These are phyloP conservation scores for Cisticola juncidis DNA, from an alignment of 2,113 vertebrate species.

Conservation along the genomic window DNA sequence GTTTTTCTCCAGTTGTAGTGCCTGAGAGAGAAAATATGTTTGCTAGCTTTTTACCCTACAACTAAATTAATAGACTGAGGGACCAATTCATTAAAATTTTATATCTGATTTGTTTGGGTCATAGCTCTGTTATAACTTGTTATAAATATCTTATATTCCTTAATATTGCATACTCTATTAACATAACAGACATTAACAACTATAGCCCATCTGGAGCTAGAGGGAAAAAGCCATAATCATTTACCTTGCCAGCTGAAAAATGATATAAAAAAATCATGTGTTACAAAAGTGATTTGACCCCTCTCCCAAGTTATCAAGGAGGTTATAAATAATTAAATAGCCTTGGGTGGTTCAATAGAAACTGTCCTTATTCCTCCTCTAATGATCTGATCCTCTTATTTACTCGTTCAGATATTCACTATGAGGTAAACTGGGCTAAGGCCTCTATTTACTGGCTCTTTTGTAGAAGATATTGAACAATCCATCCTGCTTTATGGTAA, in stretches of 20 bases:
- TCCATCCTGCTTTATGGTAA: background rate
- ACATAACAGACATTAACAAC: conserved; percentile 51
- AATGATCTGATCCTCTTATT: background rate
- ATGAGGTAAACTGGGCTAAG: background rate
- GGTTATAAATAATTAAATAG: conserved; percentile 59
- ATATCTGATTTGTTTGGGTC: conserved; percentile 53
- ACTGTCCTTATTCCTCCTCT: background rate
- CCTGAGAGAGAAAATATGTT: conserved; percentile 3
- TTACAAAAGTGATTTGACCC: conserved; percentile 49
- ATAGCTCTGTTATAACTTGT: conserved; percentile 48
- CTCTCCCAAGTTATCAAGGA: conserved; percentile 60
- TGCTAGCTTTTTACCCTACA: background rate
- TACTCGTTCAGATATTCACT: background rate
- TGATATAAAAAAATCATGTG: conserved; percentile 43
- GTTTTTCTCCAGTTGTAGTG: conserved; percentile 16
- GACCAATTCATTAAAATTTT: conserved; percentile 58
- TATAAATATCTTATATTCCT: conserved; percentile 66
- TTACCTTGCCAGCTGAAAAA: conserved; percentile 58
- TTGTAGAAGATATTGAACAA: background rate
- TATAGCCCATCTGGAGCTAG: conserved; percentile 12
- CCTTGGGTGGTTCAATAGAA: conserved; percentile 30
- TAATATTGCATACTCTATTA: conserved; percentile 61
- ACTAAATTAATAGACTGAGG: conserved; percentile 47
- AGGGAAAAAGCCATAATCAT: conserved; percentile 51
- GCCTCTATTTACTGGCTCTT: background rate